Evolutionary conservation across 2,888 invertebrate genomes (phyloP), one percentile per base, ranked within the genome.

Genomic region (Notocelia uddmanniana): DNA sequence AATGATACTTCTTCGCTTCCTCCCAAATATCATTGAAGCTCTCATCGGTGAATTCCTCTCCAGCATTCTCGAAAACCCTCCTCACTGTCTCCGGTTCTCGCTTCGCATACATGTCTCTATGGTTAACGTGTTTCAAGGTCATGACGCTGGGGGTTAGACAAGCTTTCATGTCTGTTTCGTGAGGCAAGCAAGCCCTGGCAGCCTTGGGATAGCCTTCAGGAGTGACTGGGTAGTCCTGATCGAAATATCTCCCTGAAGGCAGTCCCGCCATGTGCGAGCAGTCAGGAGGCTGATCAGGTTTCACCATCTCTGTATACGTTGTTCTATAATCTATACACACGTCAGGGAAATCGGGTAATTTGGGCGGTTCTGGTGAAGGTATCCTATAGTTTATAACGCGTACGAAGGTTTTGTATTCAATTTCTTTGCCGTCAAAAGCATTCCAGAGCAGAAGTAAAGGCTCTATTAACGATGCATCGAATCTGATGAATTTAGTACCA

Each of bases 21-120:
- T 92, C 83, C 95, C 95, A 95, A 74, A 94, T 76, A 69, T 82
- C 80, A 50, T 91, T 84, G 78, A 95, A 95, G 26, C 81, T 83
- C 73, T 94, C 89, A 34, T 93, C 93, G 5, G 88, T 88, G 73
- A 95, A 92, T 68, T 85, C 81, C 76, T 94, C 94, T 1, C 95
- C 95, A 2, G 90, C 78, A 21, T 90, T 92, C 82, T 94, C 92
- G 79, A 95, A 95, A n/a, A 95, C 89, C 76, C 82, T 86, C 77
- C 85, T 88, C 0, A 95, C 77, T 1, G 78, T 74, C 3, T 80
- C 57, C 3, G 88, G 86, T n/a, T 90, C 89, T 37, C 90, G 85
- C 74, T 84, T 84, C 5, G 80, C 85, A 71, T 86, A 92, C 89
- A 92, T 88, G 73, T 92, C 91, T 55, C 92, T 84, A 73, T 92